Evolutionary conservation across 2,113 vertebrate species (phyloP), one percentile per base, ranked within the genome.

Genomic region (Misgurnus mizolepis): DNA sequence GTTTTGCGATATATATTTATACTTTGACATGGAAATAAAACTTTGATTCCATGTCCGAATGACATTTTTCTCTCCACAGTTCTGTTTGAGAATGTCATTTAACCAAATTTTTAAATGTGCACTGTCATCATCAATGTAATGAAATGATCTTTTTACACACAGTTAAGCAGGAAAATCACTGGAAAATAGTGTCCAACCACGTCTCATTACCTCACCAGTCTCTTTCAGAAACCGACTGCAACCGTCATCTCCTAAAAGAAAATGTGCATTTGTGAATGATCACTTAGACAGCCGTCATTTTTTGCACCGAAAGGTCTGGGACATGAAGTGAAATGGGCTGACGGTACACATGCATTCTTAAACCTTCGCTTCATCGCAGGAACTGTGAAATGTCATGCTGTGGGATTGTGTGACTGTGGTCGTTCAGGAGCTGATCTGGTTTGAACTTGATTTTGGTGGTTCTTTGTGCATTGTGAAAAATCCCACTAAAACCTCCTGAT

Each of bases 161-260:
- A 22, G 60, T 77, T 77, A 45, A 77, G 75, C 61, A 66, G 61
- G 27, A 77, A 77, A 67, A 77, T 55, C 5, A 5, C 75, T 77
- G 75, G 75, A 77, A 77, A 77, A 77, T 77, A 41, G 60, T 77
- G 47, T 77, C 75, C 62, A 66, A 77, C 75, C 62, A 77, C 62
- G 75, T 77, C 75, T 77, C 75, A 77, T 77, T 77, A 77, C 75
- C 75, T 77, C 62, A 77, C 65, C 75, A 77, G 75, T 77, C 62
- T 77, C 47, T 53, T 27, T 34, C 61, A 77, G 75, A 67, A 77
- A 39, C 43, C n/a, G 58, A n/a, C 58, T 75, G 58, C 58, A 75
- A 45, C 58, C 73, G 47, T 75, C 56, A 75, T 77, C 62, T 76
- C 73, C 60, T 67, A 53, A 66, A 77, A 53, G 75, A 62, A 66